phyloP scores from a whole-genome alignment of 2,888 invertebrate genomes.

The Crioceris asparagi region DNA sequence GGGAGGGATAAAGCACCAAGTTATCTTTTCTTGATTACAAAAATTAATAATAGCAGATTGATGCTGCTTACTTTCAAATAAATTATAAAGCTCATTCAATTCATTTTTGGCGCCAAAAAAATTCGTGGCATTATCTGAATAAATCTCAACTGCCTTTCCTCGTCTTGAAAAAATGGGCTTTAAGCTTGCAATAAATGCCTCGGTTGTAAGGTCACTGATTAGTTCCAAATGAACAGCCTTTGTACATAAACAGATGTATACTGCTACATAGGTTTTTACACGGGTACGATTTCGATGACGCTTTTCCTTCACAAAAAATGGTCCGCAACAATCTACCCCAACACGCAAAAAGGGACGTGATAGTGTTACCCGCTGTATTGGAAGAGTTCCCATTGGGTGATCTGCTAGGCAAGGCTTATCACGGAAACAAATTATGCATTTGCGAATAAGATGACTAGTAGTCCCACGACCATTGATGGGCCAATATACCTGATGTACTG shows the following conservation, averaged over 20 bases:
- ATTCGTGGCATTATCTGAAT: too few species aligned
- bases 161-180: not conserved
- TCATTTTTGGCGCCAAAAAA: too few species aligned
- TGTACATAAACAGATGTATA: not conserved
- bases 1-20: too few species aligned
- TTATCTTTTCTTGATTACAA: too few species aligned
- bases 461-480: not conserved
- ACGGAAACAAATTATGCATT: not conserved
- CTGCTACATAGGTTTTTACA: not conserved
- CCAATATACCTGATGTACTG: not conserved
- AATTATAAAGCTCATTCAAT: too few species aligned
- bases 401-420: not conserved
- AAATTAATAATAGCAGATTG: too few species aligned
- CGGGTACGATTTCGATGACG: not conserved
- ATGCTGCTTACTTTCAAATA: too few species aligned
- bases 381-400: not conserved
- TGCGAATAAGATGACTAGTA: not conserved
- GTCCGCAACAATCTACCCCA: not conserved
- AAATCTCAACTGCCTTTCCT: too few species aligned
- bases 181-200: not conserved
- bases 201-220: not conserved
- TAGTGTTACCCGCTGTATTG: not conserved
- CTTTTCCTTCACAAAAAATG: not conserved
- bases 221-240: slow-evolving; percentile 1
- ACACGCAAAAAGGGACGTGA: not conserved